Base-by-base conservation (phyloP, 2,888 invertebrate species). In the Drosophila peninsularis region DNA sequence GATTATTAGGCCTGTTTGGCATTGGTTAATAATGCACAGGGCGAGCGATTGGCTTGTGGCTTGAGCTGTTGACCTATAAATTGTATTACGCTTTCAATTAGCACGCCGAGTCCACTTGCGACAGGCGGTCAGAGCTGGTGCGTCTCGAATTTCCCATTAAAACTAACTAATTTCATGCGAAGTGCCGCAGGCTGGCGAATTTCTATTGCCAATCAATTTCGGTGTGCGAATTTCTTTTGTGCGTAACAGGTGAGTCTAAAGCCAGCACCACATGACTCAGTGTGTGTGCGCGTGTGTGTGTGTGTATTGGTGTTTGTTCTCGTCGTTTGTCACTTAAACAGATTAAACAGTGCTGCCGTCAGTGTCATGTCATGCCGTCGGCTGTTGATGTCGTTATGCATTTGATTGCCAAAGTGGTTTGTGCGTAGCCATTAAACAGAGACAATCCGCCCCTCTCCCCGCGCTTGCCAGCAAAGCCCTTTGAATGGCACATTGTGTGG, bases 61-160 rank as follows among this genome's bases (percentile, higher is more conserved):
- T 34, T 36, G 54, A 13, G 45, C 13, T 47, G 10, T 19, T 39
- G 24, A 4, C 34, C 55, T 32, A 60, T 49, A 55, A 50, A 50
- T 36, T 55, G 57, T 50, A 27, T 50, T 58, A 49, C 21, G 47
- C 32, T 63, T 75, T 75, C 67, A 67, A 78, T 78, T 74, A 78
- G 70, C 49, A 53, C 67, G 58, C 44, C 56, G 57, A 49, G 50
- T 62, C 54, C 68, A 47, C 52, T 61, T 54, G 55, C 53, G 56
- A 57, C 57, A 50, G 36, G 27, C 27, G 44, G n/a, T 41, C 49
- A 17, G 27, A 39, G 39, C 17, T n/a, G 4, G 39, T 34, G 34
- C 69, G 78, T 71, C 72, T 80, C 68, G 63, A 80, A 80, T 86
- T 80, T 82, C 88, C 75, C 80, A 84, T 88, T 82, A 84, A 67